These are phyloP conservation scores for Dicranocentrus wangi DNA, from an alignment of 2,888 invertebrate genomes.

Conservation along the genomic window DNA sequence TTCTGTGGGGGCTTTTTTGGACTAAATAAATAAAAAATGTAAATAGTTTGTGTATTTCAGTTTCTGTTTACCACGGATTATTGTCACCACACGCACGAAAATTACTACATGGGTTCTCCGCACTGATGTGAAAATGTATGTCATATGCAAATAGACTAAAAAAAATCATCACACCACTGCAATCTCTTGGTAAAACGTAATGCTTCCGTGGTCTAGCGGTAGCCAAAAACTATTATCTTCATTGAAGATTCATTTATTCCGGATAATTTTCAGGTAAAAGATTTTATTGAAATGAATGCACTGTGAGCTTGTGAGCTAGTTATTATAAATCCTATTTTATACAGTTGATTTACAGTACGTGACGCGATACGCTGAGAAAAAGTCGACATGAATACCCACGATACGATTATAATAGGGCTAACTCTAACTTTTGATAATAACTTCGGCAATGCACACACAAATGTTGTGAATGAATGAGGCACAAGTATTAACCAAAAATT, in stretches of 20 bases:
- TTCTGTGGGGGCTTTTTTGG: conserved; percentile 10
- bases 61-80: conserved; percentile 57
- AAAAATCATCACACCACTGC: too few relatives aligned
- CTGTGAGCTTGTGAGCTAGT: conserved; percentile 8
- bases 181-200: too few relatives aligned
- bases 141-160: too few relatives aligned
- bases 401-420: background rate
- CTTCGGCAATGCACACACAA: conserved; percentile 26
- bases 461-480: background rate
- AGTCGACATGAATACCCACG: too few relatives aligned
- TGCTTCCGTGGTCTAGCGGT: too few relatives aligned
- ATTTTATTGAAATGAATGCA: conserved; percentile 25
- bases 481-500: background rate
- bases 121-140: background rate
- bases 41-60: conserved; percentile 38
- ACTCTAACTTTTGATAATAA: conserved; percentile 22
- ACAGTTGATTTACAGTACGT: conserved; percentile 34
- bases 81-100: conserved; percentile 58
- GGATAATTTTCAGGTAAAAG: conserved; percentile 50
- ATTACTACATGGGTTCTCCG: background rate
- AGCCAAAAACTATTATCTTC: too few relatives aligned
- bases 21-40: conserved; percentile 55
- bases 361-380: background rate
- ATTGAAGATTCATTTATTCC: conserved; percentile 46
- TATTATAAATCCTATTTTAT: conserved; percentile 49